Base-by-base conservation (phyloP, 2,888 invertebrate species). In the Rhogogaster chlorosoma region DNA sequence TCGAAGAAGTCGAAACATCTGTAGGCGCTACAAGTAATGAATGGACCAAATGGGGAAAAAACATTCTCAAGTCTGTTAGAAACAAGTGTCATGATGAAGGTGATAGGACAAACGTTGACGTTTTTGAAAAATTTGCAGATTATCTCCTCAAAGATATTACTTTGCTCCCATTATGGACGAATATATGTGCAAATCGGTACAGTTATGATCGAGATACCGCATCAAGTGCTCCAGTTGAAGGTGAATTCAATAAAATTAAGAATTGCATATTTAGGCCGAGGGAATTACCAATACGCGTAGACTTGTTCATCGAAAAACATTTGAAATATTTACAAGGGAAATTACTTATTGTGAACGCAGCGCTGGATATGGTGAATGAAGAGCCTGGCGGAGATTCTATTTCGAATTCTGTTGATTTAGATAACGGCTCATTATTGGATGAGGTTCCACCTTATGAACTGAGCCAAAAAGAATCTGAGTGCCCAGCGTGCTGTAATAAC, bases 101-200 rank as follows among this genome's bases (percentile, higher is more conserved):
- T 36, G 71, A 71, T 71, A 32, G 36, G n/a, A 71, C n/a, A 18
- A 71, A 71, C n/a, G 71, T 38, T 32, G 38, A 36, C 38, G 15
- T n/a, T 71, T 71, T 71, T 71, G 71, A 71, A 71, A 71, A 71
- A 36, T 71, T 71, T 36, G 71, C 71, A n/a, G 71, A 71, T 71
- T 71, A 71, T 71, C 71, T 71, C n/a, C 71, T 71, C 6, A 71
- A 38, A 71, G 71, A 71, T 71, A 71, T 71, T n/a, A 38, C 71
- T 71, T 71, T 71, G 82, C 78, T 86, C 26, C 87, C 85, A 29
- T 67, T 87, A 53, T 87, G 86, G 86, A 85, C 86, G 38, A 70
- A 83, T 75, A 84, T 86, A 7, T 84, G 53, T 53, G 84, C 77
- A 1, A 75, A 85, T 26, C 75, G 84, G 71, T 87, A 86, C 22